A percentile compares a stretch with the other conserved stretches of the same genome.
Evolutionary conservation across 1,140 invertebrate genomes (phyloP).

Genomic region (Trichonephila clavipes): DNA sequence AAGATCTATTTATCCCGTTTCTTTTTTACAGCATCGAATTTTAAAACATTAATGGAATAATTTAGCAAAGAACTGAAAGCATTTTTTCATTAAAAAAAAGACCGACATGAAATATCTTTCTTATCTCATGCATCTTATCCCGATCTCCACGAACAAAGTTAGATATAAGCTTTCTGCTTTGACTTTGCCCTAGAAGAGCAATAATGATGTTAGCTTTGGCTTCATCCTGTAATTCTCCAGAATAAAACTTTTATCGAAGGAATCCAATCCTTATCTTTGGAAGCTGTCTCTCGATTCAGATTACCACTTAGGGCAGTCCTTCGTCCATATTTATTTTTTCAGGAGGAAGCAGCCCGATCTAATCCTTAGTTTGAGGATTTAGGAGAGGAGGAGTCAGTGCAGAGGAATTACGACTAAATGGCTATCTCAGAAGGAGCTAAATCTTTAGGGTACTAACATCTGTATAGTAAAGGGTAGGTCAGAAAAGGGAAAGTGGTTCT

Average conservation of each 20-base stretch:
- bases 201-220: slow-evolving; percentile 31
- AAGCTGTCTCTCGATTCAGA: slow-evolving; percentile 51
- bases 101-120: not conserved
- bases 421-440: slow-evolving; percentile 51
- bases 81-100: not conserved
- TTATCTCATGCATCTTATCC: not conserved
- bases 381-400: not conserved
- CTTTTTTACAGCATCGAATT: not conserved
- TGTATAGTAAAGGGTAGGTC: slow-evolving; percentile 36
- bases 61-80: not conserved
- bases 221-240: slow-evolving; percentile 7
- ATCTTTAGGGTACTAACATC: slow-evolving; percentile 66
- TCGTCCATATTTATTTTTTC: slow-evolving; percentile 45
- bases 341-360: not conserved
- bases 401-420: slow-evolving; percentile 69
- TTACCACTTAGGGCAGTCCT: slow-evolving; percentile 44
- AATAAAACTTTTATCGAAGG: slow-evolving; percentile 37
- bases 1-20: not conserved
- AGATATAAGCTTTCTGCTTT: not conserved
- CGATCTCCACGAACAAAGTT: not conserved
- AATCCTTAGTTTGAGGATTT: slow-evolving; percentile 65
- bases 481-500: slow-evolving; percentile 40
- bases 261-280: slow-evolving; percentile 56
- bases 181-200: not conserved
- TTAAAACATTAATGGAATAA: not conserved